A percentile compares a stretch with the other conserved stretches of the same genome.
Evolutionary conservation across 2,888 invertebrate genomes (phyloP).

Genomic region (Chrysotoxum bicinctum): DNA sequence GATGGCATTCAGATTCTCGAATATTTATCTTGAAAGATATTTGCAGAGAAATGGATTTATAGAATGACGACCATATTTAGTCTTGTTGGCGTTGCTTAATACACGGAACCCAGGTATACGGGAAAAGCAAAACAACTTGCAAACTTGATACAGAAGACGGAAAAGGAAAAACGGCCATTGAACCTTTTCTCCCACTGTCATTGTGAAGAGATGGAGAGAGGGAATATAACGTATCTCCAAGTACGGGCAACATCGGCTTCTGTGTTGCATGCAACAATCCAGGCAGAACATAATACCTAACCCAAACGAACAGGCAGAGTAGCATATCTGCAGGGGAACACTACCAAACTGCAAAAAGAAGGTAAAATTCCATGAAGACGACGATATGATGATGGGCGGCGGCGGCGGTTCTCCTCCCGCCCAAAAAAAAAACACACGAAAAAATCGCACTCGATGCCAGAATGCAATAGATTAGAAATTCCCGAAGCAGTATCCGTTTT

Average conservation of each 20-base stretch:
- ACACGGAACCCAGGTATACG: background rate
- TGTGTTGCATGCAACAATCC: constrained; percentile 71
- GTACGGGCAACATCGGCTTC: constrained; percentile 59
- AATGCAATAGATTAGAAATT: constrained; percentile 66
- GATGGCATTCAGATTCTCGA: constrained; percentile 60
- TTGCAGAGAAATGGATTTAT: constrained; percentile 42
- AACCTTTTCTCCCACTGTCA: constrained; percentile 25
- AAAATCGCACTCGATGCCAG: constrained; percentile 45
- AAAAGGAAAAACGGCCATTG: constrained; percentile 64
- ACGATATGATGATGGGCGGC: constrained; percentile 36
- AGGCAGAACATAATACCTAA: constrained; percentile 68
- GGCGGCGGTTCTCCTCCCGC: background rate
- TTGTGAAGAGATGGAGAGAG: background rate
- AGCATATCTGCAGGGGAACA: background rate
- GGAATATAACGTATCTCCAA: constrained; percentile 42
- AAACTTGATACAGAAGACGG: constrained; percentile 62
- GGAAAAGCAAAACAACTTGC: constrained; percentile 45
- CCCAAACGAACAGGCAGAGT: constrained; percentile 38
- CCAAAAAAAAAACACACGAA: constrained; percentile 6
- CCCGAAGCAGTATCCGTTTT: constrained; percentile 54
- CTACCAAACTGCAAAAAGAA: background rate
- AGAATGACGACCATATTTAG: constrained; percentile 28
- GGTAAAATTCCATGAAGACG: constrained; percentile 49
- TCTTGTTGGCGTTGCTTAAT: background rate
- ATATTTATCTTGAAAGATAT: constrained; percentile 65